A percentile compares a stretch with the other conserved stretches of the same genome.
phyloP scores from a whole-genome alignment of 2,888 invertebrate species.

The Nezara viridula region DNA sequence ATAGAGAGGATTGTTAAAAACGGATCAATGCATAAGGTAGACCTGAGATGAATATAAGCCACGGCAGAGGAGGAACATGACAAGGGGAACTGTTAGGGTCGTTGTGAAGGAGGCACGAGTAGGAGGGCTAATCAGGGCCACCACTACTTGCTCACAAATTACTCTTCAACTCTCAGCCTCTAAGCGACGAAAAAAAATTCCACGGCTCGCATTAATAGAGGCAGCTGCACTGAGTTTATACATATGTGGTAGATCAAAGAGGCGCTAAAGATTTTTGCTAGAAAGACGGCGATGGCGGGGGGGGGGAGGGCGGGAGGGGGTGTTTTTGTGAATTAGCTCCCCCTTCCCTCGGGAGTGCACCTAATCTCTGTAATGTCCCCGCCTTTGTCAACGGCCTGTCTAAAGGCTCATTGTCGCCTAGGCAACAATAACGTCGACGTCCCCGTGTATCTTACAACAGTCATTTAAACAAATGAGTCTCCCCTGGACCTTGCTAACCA shows the following conservation, averaged over 20 bases:
- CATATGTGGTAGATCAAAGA: constrained; percentile 53
- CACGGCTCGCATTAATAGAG: constrained; percentile 2
- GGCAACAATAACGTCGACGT: constrained; percentile 51
- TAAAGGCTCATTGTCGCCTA: constrained; percentile 57
- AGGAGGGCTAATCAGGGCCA: background rate
- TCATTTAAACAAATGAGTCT: constrained; percentile 63
- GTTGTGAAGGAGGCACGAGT: background rate
- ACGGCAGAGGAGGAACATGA: background rate
- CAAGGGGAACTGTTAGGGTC: constrained; percentile 6
- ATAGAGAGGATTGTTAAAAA: background rate
- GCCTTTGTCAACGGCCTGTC: constrained; percentile 49
- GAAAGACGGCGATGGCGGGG: background rate
- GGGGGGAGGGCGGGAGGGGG: background rate
- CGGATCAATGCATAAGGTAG: background rate
- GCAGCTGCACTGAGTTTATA: constrained; percentile 41
- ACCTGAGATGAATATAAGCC: background rate
- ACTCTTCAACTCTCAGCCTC: constrained; percentile 37
- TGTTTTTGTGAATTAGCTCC: constrained; percentile 59
- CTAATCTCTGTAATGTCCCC: constrained; percentile 58
- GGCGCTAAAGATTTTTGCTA: constrained; percentile 52
- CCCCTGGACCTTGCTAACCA: constrained; percentile 39
- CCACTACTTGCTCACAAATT: constrained; percentile 41
- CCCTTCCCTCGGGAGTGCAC: constrained; percentile 44
- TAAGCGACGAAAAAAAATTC: constrained; percentile 33
- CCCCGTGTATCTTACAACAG: constrained; percentile 59